These are phyloP conservation scores for Brachionus angularis DNA, from an alignment of 1,140 invertebrate genomes.

Conservation along the genomic window DNA sequence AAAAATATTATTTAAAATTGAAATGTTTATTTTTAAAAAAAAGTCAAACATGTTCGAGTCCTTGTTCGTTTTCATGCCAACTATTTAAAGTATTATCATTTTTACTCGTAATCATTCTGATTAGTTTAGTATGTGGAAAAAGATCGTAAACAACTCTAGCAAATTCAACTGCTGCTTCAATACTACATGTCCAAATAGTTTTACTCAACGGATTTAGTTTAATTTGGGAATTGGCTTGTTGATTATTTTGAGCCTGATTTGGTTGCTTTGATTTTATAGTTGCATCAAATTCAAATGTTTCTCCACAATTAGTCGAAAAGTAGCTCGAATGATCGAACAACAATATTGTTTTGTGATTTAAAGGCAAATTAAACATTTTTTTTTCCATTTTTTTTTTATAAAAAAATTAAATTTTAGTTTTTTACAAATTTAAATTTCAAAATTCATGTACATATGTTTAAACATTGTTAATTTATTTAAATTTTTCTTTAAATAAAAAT, in stretches of 20 bases:
- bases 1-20: not conserved
- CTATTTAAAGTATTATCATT: conserved; percentile 26
- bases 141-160: conserved; percentile 92
- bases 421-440: not conserved
- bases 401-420: conserved; percentile 9
- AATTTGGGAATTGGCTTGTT: conserved; percentile 47
- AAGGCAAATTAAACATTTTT: conserved; percentile 31
- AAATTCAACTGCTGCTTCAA: conserved; percentile 89
- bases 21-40: not conserved
- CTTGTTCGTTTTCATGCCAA: conserved; percentile 37
- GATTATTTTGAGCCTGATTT: conserved; percentile 64
- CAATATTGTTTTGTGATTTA: conserved; percentile 82
- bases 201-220: conserved; percentile 72
- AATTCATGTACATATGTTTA: conserved; percentile 11
- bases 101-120: conserved; percentile 29
- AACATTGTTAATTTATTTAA: too few species aligned
- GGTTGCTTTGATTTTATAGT: conserved; percentile 59
- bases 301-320: conserved; percentile 78
- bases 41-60: conserved; percentile 8
- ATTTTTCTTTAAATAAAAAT: too few species aligned
- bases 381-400: conserved; percentile 27
- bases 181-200: conserved; percentile 86
- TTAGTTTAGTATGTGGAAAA: conserved; percentile 60
- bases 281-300: conserved; percentile 81
- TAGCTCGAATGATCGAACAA: conserved; percentile 85